Evolutionary conservation across 1,140 invertebrate genomes (phyloP).

Genomic region (Caenorhabditis brenneri): DNA sequence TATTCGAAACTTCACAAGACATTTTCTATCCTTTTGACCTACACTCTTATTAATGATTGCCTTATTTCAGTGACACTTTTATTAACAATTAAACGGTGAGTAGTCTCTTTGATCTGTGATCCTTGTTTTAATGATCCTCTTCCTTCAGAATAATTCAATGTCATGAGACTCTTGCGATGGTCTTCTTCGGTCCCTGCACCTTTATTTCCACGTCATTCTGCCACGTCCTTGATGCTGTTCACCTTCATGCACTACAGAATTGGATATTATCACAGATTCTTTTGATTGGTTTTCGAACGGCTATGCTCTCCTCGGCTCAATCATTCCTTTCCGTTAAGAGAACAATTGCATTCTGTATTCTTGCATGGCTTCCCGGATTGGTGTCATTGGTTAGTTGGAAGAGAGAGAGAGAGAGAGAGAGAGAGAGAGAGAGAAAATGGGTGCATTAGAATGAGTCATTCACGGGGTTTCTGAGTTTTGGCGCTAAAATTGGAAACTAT

Average conservation of each 20-base stretch:
- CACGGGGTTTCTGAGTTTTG: too few species aligned
- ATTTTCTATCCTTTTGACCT: background rate
- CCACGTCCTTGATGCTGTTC: background rate
- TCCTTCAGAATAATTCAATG: conserved; percentile 31
- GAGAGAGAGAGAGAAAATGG: background rate
- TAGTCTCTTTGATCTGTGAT: background rate
- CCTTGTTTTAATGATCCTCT: background rate
- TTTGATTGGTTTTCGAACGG: conserved; percentile 6
- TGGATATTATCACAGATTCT: conserved; percentile 24
- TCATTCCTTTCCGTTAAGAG: background rate
- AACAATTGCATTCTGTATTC: background rate
- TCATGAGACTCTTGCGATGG: conserved; percentile 26
- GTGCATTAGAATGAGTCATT: background rate
- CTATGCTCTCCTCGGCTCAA: conserved; percentile 3
- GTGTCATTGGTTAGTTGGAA: background rate
- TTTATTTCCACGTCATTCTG: background rate
- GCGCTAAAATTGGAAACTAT: too few species aligned
- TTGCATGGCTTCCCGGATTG: background rate
- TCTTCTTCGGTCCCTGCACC: conserved; percentile 14
- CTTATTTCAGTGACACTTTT: conserved; percentile 18
- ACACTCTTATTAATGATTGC: conserved; percentile 25
- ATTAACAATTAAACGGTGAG: conserved; percentile 10
- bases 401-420: background rate
- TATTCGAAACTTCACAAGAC: conserved; percentile 17
- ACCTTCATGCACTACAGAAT: conserved; percentile 2